Conservation (phyloP, 2,888 invertebrate species). For the Agrochola lota region DNA sequence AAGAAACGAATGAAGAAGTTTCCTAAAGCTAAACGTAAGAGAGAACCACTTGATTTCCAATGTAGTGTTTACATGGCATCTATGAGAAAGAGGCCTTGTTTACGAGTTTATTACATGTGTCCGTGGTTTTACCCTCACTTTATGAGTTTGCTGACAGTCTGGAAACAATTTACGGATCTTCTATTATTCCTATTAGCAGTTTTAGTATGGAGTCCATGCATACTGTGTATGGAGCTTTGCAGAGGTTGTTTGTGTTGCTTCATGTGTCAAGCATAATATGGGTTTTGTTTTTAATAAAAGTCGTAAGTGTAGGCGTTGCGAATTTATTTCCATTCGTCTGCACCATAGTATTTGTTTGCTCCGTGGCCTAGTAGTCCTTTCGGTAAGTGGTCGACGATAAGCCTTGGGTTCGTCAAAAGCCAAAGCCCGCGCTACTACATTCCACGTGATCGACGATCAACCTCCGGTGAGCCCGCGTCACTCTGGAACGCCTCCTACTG, state of each 20-base stretch:
- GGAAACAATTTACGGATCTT: conserved; percentile 74
- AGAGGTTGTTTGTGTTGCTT: conserved; percentile 72
- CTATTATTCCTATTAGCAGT: conserved; percentile 76
- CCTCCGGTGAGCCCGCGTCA: too few relatives aligned
- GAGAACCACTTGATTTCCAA: conserved; percentile 63
- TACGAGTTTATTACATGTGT: conserved; percentile 72
- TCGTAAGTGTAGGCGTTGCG: too few relatives aligned
- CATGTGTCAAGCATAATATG: conserved; percentile 69
- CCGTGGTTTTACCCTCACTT: conserved; percentile 80
- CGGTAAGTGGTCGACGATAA: too few relatives aligned
- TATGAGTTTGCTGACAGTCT: conserved; percentile 68
- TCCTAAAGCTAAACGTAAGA: neutral
- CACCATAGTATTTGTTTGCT: too few relatives aligned
- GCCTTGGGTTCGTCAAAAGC: too few relatives aligned
- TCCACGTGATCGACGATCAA: too few relatives aligned
- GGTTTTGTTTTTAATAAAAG: conserved; percentile 2
- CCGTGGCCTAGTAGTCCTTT: too few relatives aligned
- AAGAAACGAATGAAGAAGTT: conserved; percentile 28
- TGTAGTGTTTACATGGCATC: conserved; percentile 76
- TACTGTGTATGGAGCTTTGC: conserved; percentile 74
- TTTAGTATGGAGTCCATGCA: conserved; percentile 80
- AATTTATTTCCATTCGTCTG: too few relatives aligned
- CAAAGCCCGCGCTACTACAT: too few relatives aligned
- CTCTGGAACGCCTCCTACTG: too few relatives aligned
- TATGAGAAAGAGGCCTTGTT: conserved; percentile 73